Evolutionary conservation across 1,140 invertebrate species (phyloP).

Genomic region (Drosophila tsacasi): DNA sequence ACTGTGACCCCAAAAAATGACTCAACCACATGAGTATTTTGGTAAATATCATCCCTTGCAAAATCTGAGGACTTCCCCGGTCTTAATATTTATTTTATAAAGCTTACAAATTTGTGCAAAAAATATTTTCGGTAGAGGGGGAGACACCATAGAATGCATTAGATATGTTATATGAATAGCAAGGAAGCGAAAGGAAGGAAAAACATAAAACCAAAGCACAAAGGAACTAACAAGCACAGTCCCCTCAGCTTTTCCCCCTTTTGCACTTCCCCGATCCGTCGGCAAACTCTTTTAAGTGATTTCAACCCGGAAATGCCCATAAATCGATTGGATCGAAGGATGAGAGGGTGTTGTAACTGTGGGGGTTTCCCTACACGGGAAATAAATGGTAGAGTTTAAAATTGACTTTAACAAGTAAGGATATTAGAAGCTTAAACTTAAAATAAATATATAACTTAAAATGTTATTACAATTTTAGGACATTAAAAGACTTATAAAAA

Average conservation of each 20-base stretch:
- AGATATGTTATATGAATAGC: slow-evolving; percentile 9
- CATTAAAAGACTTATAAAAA: no score
- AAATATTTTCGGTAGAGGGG: slow-evolving; percentile 26
- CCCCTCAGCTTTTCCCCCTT: slow-evolving; percentile 6
- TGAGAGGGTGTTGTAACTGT: slow-evolving; percentile 15
- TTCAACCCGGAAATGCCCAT: slow-evolving; percentile 82
- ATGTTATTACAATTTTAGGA: no score
- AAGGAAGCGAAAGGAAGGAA: slow-evolving; percentile 33
- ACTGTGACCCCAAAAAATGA: slow-evolving; percentile 22
- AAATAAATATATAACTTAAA: not conserved
- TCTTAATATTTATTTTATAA: slow-evolving; percentile 75
- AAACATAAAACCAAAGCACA: slow-evolving; percentile 61
- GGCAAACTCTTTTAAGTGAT: slow-evolving; percentile 73
- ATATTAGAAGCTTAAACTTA: not conserved
- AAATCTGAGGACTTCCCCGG: slow-evolving; percentile 20
- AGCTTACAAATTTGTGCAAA: slow-evolving; percentile 76
- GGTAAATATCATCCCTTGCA: slow-evolving; percentile 53
- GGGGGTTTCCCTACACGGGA: slow-evolving; percentile 10
- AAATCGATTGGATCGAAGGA: slow-evolving; percentile 64
- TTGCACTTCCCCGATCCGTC: slow-evolving; percentile 2
- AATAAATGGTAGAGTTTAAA: not conserved
- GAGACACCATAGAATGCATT: slow-evolving; percentile 37
- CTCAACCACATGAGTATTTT: slow-evolving; percentile 7
- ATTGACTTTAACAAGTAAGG: no score
- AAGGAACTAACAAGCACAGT: slow-evolving; percentile 66